Conservation (phyloP, 2,797 vertebrate species). For the Vultur gryphus region DNA sequence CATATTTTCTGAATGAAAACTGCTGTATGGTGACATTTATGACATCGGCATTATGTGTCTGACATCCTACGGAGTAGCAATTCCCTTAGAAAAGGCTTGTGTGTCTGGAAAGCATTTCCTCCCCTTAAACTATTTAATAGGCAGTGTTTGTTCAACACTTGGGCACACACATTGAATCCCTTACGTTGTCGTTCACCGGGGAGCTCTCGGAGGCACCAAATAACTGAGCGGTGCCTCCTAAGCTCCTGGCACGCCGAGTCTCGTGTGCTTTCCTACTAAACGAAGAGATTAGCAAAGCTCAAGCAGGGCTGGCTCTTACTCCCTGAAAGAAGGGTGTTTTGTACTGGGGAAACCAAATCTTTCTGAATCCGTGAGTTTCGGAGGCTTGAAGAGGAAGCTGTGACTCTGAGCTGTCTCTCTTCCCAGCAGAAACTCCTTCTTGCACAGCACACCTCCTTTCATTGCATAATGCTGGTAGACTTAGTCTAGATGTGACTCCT, state of each 20-base stretch:
- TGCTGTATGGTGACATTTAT: constrained; percentile 11
- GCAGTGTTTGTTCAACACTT: background rate
- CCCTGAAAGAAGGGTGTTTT: background rate
- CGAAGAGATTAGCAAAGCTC: background rate
- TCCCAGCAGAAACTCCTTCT: background rate
- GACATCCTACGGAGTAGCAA: background rate
- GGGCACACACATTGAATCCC: background rate
- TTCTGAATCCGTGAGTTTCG: background rate
- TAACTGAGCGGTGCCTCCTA: background rate
- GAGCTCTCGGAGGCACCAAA: background rate
- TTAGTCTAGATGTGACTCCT: constrained; percentile 7
- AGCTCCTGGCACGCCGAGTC: background rate
- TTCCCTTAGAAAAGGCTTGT: constrained; percentile 2
- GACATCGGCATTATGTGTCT: background rate
- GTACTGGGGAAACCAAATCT: background rate
- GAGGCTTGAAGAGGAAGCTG: background rate
- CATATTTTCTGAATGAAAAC: constrained; percentile 46
- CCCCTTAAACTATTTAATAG: background rate
- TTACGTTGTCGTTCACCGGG: background rate
- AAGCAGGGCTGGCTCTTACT: background rate
- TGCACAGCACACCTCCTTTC: background rate
- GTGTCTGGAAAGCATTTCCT: constrained; percentile 40
- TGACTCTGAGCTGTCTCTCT: background rate
- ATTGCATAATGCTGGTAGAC: constrained; percentile 22
- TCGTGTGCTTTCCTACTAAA: background rate